These are phyloP conservation scores for Disparrhopalites patrizii DNA, from an alignment of 2,888 invertebrate species.

Conservation along the genomic window DNA sequence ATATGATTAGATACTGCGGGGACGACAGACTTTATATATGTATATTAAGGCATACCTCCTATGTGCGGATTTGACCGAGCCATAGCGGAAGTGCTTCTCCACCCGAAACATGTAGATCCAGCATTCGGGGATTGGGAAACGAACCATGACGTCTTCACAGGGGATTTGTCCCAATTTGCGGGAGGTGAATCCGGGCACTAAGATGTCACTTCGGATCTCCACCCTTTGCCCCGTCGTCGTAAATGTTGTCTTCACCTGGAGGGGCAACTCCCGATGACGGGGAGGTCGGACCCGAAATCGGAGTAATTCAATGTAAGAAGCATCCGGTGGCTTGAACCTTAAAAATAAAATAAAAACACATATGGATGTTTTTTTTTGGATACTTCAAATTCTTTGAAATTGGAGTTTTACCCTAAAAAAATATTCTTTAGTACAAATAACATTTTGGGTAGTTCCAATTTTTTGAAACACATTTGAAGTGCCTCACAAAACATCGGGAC, in stretches of 20 bases:
- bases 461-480: no score
- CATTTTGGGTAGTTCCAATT: no score
- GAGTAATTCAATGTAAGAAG: slow-evolving; percentile 94
- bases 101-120: slow-evolving; percentile 99
- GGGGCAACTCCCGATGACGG: slow-evolving; percentile 90
- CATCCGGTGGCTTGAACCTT: slow-evolving; percentile 94
- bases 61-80: slow-evolving; percentile 92
- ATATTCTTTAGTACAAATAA: no score
- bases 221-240: slow-evolving; percentile 77
- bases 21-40: no score
- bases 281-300: slow-evolving; percentile 93
- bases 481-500: no score
- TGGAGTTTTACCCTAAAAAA: no score
- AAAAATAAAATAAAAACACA: no score
- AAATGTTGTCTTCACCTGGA: slow-evolving; percentile 88
- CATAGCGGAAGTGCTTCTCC: slow-evolving; percentile 96
- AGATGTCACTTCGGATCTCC: slow-evolving; percentile 88
- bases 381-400: no score
- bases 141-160: slow-evolving; percentile 93
- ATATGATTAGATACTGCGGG: no score
- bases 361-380: no score
- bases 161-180: slow-evolving; percentile 93
- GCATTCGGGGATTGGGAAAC: slow-evolving; percentile 96
- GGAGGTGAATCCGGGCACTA: slow-evolving; percentile 95
- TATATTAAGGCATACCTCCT: slow-evolving; percentile 57